Percentiles rank a stretch among this genome's conserved stretches.
phyloP scores from a whole-genome alignment of 1,140 invertebrate genomes.

The Mactra quadrangularis region DNA sequence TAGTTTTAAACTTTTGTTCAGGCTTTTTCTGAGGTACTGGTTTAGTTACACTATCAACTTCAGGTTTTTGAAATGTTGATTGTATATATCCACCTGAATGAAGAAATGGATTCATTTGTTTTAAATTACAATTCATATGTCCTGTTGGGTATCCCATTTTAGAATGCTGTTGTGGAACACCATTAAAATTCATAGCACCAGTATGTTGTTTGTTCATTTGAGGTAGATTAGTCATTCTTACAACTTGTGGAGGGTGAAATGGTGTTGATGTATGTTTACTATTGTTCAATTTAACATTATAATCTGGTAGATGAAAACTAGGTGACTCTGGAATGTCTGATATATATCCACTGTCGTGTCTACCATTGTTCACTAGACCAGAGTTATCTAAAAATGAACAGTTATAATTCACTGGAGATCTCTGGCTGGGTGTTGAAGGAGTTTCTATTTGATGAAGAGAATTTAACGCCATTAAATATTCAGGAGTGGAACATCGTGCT shows the following conservation, averaged over 20 bases:
- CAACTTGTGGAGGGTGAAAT: slow-evolving; percentile 10
- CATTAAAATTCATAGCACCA: not conserved
- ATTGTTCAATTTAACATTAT: not conserved
- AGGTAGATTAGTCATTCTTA: slow-evolving; percentile 14
- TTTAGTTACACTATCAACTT: not conserved
- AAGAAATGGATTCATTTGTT: not conserved
- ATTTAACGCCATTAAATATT: slow-evolving; percentile 63
- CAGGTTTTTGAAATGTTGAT: slow-evolving; percentile 10
- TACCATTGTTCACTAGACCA: slow-evolving; percentile 4
- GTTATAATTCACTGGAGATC: slow-evolving; percentile 2
- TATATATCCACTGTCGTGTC: slow-evolving; percentile 71
- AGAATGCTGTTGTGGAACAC: not conserved
- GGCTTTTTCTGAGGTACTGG: not conserved
- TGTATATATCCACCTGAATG: slow-evolving; percentile 14
- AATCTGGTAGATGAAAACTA: slow-evolving; percentile 56
- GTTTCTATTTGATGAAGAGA: slow-evolving; percentile 51
- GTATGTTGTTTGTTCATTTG: slow-evolving; percentile 31
- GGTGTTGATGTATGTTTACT: slow-evolving; percentile 49
- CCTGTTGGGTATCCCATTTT: not conserved
- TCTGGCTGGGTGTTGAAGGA: slow-evolving; percentile 19
- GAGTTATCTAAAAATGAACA: slow-evolving; percentile 6
- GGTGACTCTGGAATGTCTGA: slow-evolving; percentile 67
- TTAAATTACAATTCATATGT: not conserved
- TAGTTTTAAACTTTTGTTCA: slow-evolving; percentile 15
- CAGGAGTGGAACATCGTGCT: slow-evolving; percentile 70